Evolutionary conservation across 2,113 vertebrate species (phyloP), one percentile per base, ranked within the genome.

Genomic region (Proteles cristata): DNA sequence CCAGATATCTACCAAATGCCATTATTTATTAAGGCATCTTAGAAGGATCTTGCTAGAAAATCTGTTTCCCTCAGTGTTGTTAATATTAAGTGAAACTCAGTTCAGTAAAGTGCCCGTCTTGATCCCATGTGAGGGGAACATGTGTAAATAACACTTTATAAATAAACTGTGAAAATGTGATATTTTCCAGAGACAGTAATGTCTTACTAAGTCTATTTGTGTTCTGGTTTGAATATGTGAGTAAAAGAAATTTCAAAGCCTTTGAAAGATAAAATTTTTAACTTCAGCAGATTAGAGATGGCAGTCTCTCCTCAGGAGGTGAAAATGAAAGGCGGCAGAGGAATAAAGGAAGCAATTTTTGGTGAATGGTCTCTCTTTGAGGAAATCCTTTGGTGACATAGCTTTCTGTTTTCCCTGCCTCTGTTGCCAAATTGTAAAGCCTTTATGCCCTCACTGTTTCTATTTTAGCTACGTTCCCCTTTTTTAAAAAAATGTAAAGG

Each of bases 101-200:
- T 92, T 76, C 6, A 87, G 28, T 25, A 39, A 92, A 58, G 14
- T 71, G 28, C 39, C 25, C 53, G 21, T 73, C 71, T 6, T 69
- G 43, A 61, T 66, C 71, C 55, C 76, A 43, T 84, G 65, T 76
- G 82, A 93, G 91, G 45, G 5, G 39, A 93, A 85, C 2, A 35
- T 4, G 21, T 74, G 74, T n/a, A 89, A 96, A 86, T 82, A 95
- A 50, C 53, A 88, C 26, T 93, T 92, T 87, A 79, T 71, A 95
- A 93, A 92, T 95, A 96, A 93, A 77, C 87, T 73, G 80, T 94
- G 35, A 96, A 96, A 80, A 77, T 71, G 55, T 90, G 69, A 53
- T 83, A 16, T 74, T 85, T 96, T 96, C 90, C 39, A 96, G 90
- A 93, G 74, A 71, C 39, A 79, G 53, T 89, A n/a, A 61, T 90